Base-by-base conservation (phyloP, 2,797 vertebrate species). In the Sebastes cheni region DNA sequence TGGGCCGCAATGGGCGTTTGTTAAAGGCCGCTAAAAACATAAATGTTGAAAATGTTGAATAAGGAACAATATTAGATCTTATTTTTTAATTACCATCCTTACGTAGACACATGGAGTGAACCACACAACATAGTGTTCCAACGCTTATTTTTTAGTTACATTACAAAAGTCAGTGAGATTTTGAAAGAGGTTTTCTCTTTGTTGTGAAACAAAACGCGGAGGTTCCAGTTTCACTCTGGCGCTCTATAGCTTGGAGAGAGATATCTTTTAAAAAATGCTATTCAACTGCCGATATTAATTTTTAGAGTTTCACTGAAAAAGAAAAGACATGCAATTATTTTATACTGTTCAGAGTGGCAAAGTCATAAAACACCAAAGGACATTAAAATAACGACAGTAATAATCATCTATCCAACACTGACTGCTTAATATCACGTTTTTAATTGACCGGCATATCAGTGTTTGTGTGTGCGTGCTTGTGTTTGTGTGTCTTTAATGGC, bases 401-500 rank as follows among this genome's bases (percentile, higher is more conserved):
- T 61, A 20, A 59, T 81, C 20, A 29, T 64, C 16, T n/a, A 36
- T 46, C 42, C 42, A 46, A 32, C 56, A 18, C 50, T 61, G 29
- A 50, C 36, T 65, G 54, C 54, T 69, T 78, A 42, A 65, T 52
- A 72, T 70, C 27, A 66, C 39, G 29, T 62, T 78, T 68, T 67
- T 70, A 82, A 86, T 62, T 61, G 80, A 59, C 65, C 10, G 16
- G 30, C 52, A 58, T 22, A 64, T 67, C 6, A 18, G 42, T 46
- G 42, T 46, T 18, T 46, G 39, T 16, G 39, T 16, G 39, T 0
- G 5, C 1, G 20, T 72, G 67, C 76, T 30, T 84, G 70, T 78
- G 82, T 69, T 67, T 71, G 67, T 66, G 82, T 68, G 67, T 70
- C 81, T 87, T 87, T 89, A 75, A 89, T 84, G 86, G 88, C 84